Percentiles rank a stretch among this genome's conserved stretches.
phyloP scores from a whole-genome alignment of 2,113 vertebrate genomes.

The Lepisosteus oculatus region DNA sequence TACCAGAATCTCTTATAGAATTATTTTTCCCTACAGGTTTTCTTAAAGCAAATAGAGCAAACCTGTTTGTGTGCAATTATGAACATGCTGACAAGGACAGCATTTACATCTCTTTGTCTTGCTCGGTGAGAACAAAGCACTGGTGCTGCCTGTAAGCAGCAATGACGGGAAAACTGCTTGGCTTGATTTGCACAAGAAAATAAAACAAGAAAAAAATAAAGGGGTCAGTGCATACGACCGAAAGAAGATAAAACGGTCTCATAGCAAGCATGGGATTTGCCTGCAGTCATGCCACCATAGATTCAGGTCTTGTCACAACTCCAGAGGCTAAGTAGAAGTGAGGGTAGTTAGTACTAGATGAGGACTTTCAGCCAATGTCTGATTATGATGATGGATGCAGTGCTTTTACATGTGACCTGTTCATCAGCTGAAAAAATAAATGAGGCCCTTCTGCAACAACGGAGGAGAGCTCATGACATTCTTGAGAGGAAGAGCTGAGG shows the following conservation, averaged over 20 bases:
- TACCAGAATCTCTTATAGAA: background rate
- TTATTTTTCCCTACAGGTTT: background rate
- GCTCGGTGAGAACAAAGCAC: background rate
- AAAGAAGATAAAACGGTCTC: conserved; percentile 35
- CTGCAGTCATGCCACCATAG: conserved; percentile 43
- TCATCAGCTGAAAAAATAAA: no score
- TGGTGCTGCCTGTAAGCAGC: background rate
- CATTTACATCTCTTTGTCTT: background rate
- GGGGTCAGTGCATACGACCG: conserved; percentile 48
- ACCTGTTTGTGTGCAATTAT: background rate
- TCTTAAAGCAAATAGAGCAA: background rate
- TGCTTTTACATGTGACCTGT: no score
- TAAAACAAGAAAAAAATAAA: conserved; percentile 26
- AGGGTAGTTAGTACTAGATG: background rate
- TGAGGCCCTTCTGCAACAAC: no score
- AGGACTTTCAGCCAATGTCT: conserved; percentile 7
- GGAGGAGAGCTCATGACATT: no score
- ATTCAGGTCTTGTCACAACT: conserved; percentile 42
- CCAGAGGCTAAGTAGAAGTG: conserved; percentile 16
- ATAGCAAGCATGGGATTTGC: conserved; percentile 26
- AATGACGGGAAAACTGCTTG: background rate
- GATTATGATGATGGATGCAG: background rate
- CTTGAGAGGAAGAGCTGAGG: no score
- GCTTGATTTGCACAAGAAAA: no score
- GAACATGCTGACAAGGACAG: background rate